These are phyloP conservation scores for Stenchaetothrips biformis DNA, from an alignment of 2,888 invertebrate genomes.

Conservation along the genomic window DNA sequence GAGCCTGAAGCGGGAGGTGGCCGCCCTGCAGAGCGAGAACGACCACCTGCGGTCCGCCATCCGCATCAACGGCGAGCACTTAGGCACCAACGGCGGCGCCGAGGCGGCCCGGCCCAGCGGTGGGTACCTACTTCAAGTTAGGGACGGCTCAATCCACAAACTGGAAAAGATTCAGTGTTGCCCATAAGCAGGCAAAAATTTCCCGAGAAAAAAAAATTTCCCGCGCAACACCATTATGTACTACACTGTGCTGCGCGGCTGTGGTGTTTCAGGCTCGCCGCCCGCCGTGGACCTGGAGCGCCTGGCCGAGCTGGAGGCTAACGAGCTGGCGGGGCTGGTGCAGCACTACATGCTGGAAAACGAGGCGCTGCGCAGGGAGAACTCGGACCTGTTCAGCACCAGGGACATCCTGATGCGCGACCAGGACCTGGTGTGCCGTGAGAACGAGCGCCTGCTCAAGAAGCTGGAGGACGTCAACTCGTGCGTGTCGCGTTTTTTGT, in stretches of 20 bases:
- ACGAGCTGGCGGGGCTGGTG: slow-evolving; percentile 76
- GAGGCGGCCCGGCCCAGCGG: neutral
- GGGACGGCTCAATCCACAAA: too few species aligned
- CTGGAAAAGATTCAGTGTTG: too few species aligned
- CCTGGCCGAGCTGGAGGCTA: slow-evolving; percentile 66
- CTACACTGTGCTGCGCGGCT: too few species aligned
- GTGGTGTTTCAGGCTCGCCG: slow-evolving; percentile 40
- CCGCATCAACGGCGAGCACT: slow-evolving; percentile 58
- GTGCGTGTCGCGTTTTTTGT: slow-evolving; percentile 65
- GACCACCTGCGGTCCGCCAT: slow-evolving; percentile 75
- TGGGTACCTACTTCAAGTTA: neutral
- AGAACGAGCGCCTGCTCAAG: slow-evolving; percentile 82
- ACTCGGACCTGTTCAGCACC: slow-evolving; percentile 74
- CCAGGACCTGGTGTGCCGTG: slow-evolving; percentile 82
- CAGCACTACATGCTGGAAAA: slow-evolving; percentile 81
- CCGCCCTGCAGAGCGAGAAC: slow-evolving; percentile 79
- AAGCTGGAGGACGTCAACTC: slow-evolving; percentile 84
- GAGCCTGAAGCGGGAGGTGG: slow-evolving; percentile 81
- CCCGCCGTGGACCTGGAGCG: slow-evolving; percentile 67
- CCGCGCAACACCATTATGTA: too few species aligned
- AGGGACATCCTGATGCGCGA: slow-evolving; percentile 78
- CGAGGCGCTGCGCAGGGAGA: slow-evolving; percentile 72
- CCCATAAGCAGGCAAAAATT: too few species aligned
- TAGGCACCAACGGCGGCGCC: neutral
- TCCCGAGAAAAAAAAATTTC: too few species aligned